Evolutionary conservation across 2,113 vertebrate species (phyloP).

Genomic region (Toxotes chatareus): DNA sequence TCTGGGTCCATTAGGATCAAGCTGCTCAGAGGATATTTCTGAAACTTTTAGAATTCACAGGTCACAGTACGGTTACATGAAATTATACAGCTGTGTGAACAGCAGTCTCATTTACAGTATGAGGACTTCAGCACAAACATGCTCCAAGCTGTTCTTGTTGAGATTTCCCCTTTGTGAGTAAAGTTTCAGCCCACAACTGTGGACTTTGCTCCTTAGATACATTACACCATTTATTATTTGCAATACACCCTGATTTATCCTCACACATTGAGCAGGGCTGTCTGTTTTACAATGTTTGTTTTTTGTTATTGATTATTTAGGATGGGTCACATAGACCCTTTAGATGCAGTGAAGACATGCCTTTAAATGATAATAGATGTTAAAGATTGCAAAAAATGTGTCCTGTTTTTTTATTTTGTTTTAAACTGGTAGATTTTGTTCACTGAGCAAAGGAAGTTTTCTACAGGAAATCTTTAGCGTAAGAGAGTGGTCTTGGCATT

Average conservation of each 20-base stretch:
- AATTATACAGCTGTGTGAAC: slow-evolving; percentile 19
- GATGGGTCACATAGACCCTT: not conserved
- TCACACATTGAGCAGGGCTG: slow-evolving; percentile 16
- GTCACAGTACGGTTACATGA: slow-evolving; percentile 21
- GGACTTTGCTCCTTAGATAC: not conserved
- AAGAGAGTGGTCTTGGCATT: not conserved
- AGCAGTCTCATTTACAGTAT: not conserved
- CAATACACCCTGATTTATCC: slow-evolving; percentile 8
- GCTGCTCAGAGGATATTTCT: not conserved
- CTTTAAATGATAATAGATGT: slow-evolving; percentile 5
- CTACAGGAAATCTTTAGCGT: not conserved
- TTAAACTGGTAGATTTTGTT: not conserved
- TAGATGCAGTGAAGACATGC: not conserved
- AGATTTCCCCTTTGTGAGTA: not conserved
- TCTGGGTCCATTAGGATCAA: slow-evolving; percentile 4
- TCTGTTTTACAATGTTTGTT: not conserved
- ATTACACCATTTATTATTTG: slow-evolving; percentile 12
- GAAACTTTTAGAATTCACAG: not conserved
- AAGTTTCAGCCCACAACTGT: slow-evolving; percentile 7
- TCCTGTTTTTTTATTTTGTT: slow-evolving; percentile 11
- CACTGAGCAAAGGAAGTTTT: not conserved
- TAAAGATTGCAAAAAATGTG: not conserved
- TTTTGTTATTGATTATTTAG: slow-evolving; percentile 2
- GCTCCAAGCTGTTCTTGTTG: not conserved
- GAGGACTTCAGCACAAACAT: not conserved